Conservation (phyloP, 2,113 vertebrate genomes). For the Amia ocellicauda region DNA sequence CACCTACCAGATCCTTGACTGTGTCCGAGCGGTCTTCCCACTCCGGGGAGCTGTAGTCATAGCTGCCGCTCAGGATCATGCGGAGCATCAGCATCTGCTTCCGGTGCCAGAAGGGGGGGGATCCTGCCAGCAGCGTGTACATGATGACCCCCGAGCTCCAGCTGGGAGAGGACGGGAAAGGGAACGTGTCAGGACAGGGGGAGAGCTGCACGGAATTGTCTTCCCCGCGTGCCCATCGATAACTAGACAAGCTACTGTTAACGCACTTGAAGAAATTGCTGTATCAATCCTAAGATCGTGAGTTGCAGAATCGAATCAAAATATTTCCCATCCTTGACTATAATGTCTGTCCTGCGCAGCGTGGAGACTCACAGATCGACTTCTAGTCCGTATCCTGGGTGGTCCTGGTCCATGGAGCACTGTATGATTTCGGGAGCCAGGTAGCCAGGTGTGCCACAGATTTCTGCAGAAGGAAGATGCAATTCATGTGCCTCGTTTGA, state of each 20-base stretch:
- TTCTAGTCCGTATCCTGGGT: slow-evolving; percentile 81
- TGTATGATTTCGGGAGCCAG: slow-evolving; percentile 93
- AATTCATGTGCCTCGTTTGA: slow-evolving; percentile 1
- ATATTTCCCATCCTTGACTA: no score
- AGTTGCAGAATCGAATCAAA: no score
- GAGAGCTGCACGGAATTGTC: no score
- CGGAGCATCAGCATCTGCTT: slow-evolving; percentile 98
- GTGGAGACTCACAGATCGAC: slow-evolving; percentile 91
- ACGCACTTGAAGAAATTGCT: no score
- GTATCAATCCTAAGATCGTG: no score
- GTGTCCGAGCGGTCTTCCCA: slow-evolving; percentile 96
- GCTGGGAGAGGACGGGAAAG: slow-evolving; percentile 55
- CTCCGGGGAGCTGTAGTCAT: slow-evolving; percentile 84
- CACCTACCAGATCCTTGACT: slow-evolving; percentile 88
- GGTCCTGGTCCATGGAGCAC: slow-evolving; percentile 88
- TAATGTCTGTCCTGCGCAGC: no score
- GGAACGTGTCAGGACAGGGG: no score
- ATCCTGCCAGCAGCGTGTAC: slow-evolving; percentile 94
- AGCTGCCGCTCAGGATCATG: slow-evolving; percentile 87
- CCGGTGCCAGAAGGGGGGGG: slow-evolving; percentile 96
- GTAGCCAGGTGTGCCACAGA: slow-evolving; percentile 93
- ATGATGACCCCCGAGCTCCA: slow-evolving; percentile 97
- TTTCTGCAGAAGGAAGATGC: slow-evolving; percentile 64
- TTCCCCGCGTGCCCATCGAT: no score
- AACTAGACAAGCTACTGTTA: no score